Evolutionary conservation across 2,888 invertebrate genomes (phyloP), one percentile per base, ranked within the genome.

Genomic region (Synanthedon formicaeformis): DNA sequence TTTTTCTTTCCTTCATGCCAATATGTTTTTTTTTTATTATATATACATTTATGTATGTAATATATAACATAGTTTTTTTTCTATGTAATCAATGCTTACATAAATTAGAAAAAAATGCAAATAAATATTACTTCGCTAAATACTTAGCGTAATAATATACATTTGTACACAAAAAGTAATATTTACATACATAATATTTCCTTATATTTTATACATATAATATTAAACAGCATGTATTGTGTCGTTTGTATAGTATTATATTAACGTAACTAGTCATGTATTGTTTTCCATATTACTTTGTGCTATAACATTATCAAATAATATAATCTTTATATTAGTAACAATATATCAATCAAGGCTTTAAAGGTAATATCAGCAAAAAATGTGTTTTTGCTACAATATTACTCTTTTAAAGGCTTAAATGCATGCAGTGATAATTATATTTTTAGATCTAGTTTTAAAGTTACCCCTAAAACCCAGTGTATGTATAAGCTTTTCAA

Each of bases 401-500:
- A 34, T 34, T 34, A 34, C 34, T 34, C 34, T 6, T 34, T 10
- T 10, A 34, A 23, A 23, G 23, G 34, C 10, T 34, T 34, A 10
- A 10, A 34, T 45, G 45, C 45, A 45, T 45, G 45, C 45, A 14
- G 45, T 45, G 45, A 45, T 45, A 45, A 45, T 2, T 34, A 34
- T 34, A 34, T 23, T 45, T 45, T 45, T 45, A 45, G 45, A 45
- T 45, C 8, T 45, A 45, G 63, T 64, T 60, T 67, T 72, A 72
- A 71, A 71, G 63, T 61, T 67, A 65, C 53, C 57, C 55, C 50
- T 62, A 69, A 59, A 54, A 51, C 13, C n/a, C 61, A 65, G 57
- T 65, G 23, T 68, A 67, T 54, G 60, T 69, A 66, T 34, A 62
- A 57, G 63, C 61, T 66, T 66, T 66, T 65, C 64, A 60, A 57